These are phyloP conservation scores for Buathra laborator DNA, from an alignment of 2,888 invertebrate genomes.

Conservation along the genomic window DNA sequence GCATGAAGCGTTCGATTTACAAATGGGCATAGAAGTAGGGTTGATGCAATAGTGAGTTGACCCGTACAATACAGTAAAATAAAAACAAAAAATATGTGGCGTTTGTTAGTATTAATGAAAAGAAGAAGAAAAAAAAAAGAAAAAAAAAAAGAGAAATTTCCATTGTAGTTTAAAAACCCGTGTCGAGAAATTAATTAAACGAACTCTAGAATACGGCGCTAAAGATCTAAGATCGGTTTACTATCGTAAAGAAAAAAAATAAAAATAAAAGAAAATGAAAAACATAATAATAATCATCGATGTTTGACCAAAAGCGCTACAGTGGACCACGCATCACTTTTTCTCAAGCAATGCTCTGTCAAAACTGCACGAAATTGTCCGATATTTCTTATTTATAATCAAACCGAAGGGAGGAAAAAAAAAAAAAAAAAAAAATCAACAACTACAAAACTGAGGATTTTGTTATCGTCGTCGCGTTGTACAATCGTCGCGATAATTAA, in stretches of 20 bases:
- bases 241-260: conserved; percentile 16
- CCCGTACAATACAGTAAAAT: conserved; percentile 66
- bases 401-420: conserved; percentile 14
- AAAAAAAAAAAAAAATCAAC: conserved; percentile 8
- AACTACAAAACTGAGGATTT: conserved; percentile 38
- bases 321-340: conserved; percentile 69
- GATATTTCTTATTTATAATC: conserved; percentile 57
- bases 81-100: conserved; percentile 64
- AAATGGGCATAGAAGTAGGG: conserved; percentile 70
- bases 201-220: conserved; percentile 46
- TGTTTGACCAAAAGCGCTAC: conserved; percentile 67
- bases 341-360: conserved; percentile 55
- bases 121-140: conserved; percentile 16
- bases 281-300: conserved; percentile 49
- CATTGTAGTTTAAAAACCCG: conserved; percentile 65
- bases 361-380: conserved; percentile 61
- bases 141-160: conserved; percentile 44
- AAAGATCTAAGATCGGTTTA: conserved; percentile 54
- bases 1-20: conserved; percentile 75
- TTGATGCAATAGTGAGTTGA: conserved; percentile 82
- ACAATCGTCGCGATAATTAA: conserved; percentile 7
- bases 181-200: conserved; percentile 63
- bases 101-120: conserved; percentile 60
- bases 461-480: conserved; percentile 21
- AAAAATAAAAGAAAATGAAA: conserved; percentile 1